Evolutionary conservation across 2,113 vertebrate genomes (phyloP).

Genomic region (Acanthochromis polyacanthus): DNA sequence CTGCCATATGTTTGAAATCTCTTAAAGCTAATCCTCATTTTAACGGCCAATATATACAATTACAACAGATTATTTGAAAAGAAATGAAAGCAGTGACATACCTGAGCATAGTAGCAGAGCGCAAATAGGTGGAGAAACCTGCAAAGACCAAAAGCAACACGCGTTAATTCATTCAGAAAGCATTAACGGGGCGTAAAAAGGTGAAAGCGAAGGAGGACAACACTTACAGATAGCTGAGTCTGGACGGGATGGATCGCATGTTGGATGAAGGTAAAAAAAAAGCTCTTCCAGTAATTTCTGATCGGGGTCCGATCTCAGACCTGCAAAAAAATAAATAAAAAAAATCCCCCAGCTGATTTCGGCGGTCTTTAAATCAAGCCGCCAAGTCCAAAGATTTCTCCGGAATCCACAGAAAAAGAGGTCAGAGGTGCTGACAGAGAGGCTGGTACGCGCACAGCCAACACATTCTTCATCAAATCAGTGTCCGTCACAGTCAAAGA

Average conservation of each 20-base stretch:
- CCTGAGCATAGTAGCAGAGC: slow-evolving; percentile 95
- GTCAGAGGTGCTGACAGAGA: slow-evolving; percentile 41
- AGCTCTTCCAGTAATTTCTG: slow-evolving; percentile 39
- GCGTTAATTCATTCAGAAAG: neutral
- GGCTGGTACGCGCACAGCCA: neutral
- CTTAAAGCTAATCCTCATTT: neutral
- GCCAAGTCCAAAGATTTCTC: slow-evolving; percentile 40
- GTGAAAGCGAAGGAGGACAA: neutral
- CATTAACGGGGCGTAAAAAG: slow-evolving; percentile 12
- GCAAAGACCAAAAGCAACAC: slow-evolving; percentile 32
- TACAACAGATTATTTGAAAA: neutral
- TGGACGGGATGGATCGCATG: slow-evolving; percentile 79
- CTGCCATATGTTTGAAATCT: slow-evolving; percentile 26
- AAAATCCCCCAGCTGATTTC: neutral
- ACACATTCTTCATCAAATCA: slow-evolving; percentile 32
- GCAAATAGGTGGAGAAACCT: slow-evolving; percentile 96
- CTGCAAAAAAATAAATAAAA: too few relatives aligned
- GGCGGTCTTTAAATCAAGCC: neutral
- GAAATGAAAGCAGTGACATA: slow-evolving; percentile 76
- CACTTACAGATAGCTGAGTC: slow-evolving; percentile 85
- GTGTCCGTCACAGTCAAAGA: slow-evolving; percentile 30
- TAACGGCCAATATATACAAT: neutral
- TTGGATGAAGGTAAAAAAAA: slow-evolving; percentile 64
- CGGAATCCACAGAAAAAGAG: slow-evolving; percentile 48
- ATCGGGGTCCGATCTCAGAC: slow-evolving; percentile 3